Conservation (phyloP, 2,113 vertebrate species). For the Mustela lutreola region DNA sequence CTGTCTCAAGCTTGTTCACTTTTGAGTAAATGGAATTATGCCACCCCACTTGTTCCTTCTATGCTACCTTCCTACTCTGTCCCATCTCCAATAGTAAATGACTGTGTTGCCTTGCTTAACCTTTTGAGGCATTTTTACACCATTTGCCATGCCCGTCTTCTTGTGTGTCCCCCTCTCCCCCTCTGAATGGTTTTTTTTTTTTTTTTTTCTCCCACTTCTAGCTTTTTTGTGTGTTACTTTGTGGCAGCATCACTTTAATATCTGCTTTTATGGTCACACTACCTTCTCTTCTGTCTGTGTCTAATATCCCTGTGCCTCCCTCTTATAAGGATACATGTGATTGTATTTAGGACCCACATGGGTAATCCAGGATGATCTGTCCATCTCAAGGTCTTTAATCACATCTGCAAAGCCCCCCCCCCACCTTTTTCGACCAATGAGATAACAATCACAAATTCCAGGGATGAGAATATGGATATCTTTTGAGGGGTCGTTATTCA, state of each 20-base stretch:
- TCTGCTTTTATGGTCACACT: not conserved
- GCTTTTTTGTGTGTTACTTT: not conserved
- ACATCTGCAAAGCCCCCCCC: not conserved
- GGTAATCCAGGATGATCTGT: not conserved
- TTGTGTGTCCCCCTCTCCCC: not conserved
- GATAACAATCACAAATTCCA: not conserved
- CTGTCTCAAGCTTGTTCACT: not conserved
- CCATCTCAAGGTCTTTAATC: constrained; percentile 7
- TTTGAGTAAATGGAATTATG: not conserved
- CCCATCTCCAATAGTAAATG: not conserved
- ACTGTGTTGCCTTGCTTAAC: not conserved
- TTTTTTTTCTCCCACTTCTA: not conserved
- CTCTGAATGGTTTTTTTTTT: not conserved
- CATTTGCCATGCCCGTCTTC: not conserved
- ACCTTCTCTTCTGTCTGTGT: not conserved
- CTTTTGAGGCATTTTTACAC: not conserved
- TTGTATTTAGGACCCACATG: not conserved
- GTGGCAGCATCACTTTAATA: not conserved
- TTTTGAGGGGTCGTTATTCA: not conserved
- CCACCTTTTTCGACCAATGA: no score
- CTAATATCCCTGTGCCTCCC: not conserved
- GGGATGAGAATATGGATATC: not conserved
- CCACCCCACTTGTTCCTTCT: not conserved
- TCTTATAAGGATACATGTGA: not conserved
- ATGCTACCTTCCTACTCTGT: not conserved